A percentile compares a stretch with the other conserved stretches of the same genome.
These are phyloP conservation scores for Lasius fuliginosus DNA, from an alignment of 2,888 invertebrate species.

Conservation along the genomic window DNA sequence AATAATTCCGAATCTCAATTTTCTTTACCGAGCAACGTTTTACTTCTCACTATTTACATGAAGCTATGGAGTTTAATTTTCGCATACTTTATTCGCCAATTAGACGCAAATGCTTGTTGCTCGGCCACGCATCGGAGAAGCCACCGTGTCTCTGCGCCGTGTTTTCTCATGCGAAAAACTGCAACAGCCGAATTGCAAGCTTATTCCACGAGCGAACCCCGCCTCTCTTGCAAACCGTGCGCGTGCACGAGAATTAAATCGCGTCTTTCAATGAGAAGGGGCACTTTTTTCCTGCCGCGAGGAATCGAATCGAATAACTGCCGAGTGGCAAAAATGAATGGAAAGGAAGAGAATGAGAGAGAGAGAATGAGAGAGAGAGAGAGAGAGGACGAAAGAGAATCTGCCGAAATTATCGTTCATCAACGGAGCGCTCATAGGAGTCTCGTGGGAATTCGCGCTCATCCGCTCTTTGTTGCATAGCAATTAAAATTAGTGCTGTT, in stretches of 20 bases:
- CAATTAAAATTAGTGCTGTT: conserved; percentile 86
- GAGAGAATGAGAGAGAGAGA: conserved; percentile 17
- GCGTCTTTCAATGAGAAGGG: conserved; percentile 49
- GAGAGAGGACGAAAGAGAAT: conserved; percentile 65
- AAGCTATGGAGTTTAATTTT: conserved; percentile 6
- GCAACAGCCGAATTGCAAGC: conserved; percentile 46
- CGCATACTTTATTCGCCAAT: conserved; percentile 42
- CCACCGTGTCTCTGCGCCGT: conserved; percentile 30
- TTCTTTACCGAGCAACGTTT: conserved; percentile 15
- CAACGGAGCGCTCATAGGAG: conserved; percentile 76
- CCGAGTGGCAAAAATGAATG: conserved; percentile 44
- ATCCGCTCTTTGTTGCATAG: conserved; percentile 84
- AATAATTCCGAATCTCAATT: conserved; percentile 30
- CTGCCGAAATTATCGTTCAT: conserved; percentile 84
- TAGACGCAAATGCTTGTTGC: conserved; percentile 37
- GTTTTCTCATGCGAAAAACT: conserved; percentile 54
- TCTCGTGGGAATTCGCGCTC: conserved; percentile 82
- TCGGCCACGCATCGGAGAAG: conserved; percentile 1
- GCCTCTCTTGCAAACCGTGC: conserved; percentile 29
- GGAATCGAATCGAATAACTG: conserved; percentile 69
- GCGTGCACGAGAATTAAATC: conserved; percentile 63
- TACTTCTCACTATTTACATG: conserved; percentile 45
- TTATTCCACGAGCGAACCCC: conserved; percentile 16
- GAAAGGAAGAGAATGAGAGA: neutral
- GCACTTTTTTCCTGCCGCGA: conserved; percentile 36